Evolutionary conservation across 2,888 invertebrate genomes (phyloP).

Genomic region (Notocelia uddmanniana): DNA sequence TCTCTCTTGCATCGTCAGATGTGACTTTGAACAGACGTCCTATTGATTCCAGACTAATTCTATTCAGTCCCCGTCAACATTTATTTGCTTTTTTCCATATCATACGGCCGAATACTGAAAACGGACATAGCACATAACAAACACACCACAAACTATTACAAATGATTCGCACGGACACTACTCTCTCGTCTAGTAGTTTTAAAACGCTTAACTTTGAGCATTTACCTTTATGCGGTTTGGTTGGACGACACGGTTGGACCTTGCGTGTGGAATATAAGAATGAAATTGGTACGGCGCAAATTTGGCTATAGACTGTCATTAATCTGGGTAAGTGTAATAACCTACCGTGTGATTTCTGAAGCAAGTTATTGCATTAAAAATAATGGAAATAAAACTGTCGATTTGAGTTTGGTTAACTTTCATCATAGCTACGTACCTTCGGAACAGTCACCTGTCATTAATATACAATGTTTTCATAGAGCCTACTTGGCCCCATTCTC

Average conservation of each 20-base stretch:
- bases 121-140: background rate
- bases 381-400: background rate
- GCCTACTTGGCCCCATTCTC: too few relatives aligned
- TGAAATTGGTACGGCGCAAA: background rate
- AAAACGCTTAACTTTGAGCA: background rate
- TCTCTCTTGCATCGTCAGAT: conserved; percentile 43
- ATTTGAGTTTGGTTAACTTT: conserved; percentile 4
- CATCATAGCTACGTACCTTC: background rate
- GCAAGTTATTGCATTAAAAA: conserved; percentile 17
- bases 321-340: conserved; percentile 3
- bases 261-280: background rate
- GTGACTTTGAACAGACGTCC: conserved; percentile 61
- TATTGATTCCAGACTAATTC: conserved; percentile 58
- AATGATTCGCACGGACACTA: background rate
- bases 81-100: background rate
- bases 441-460: background rate
- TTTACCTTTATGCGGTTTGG: background rate
- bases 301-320: background rate
- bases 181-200: conserved; percentile 4
- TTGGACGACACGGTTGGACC: background rate
- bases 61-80: conserved; percentile 13
- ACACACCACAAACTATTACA: background rate
- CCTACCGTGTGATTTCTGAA: conserved; percentile 2
- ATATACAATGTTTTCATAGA: background rate
- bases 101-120: background rate